These are phyloP conservation scores for Penaeus japonicus DNA, from an alignment of 1,140 invertebrate species.

Conservation along the genomic window DNA sequence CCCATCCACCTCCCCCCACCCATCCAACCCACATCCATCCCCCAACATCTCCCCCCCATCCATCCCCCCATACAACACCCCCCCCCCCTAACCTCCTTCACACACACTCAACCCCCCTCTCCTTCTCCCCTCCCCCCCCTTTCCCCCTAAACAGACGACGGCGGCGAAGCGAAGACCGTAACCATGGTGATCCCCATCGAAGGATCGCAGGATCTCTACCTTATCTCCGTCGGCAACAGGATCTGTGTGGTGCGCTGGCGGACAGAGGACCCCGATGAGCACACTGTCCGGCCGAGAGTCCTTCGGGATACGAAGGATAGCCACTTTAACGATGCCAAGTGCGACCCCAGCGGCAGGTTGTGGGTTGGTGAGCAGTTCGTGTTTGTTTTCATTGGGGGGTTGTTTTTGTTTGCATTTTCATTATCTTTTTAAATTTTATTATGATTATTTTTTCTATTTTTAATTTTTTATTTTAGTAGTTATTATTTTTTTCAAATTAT, in stretches of 20 bases:
- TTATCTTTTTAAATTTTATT: neutral
- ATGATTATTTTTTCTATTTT: neutral
- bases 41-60: no score
- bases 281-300: neutral
- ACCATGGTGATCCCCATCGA: neutral
- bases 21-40: no score
- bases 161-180: neutral
- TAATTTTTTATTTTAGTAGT: no score
- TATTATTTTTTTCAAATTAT: no score
- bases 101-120: neutral
- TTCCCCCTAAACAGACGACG: neutral
- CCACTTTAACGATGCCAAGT: no score
- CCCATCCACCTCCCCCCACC: no score
- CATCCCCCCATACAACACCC: no score
- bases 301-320: neutral
- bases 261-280: neutral
- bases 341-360: no score
- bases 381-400: no score
- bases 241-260: neutral
- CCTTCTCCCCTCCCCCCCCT: neutral
- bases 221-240: neutral
- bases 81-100: no score
- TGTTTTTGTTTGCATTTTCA: no score
- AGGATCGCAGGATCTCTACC: neutral
- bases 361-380: no score